Percentiles rank a stretch among this genome's conserved stretches.
Conservation (phyloP, 2,113 vertebrate genomes). For the Syrmaticus mikado region DNA sequence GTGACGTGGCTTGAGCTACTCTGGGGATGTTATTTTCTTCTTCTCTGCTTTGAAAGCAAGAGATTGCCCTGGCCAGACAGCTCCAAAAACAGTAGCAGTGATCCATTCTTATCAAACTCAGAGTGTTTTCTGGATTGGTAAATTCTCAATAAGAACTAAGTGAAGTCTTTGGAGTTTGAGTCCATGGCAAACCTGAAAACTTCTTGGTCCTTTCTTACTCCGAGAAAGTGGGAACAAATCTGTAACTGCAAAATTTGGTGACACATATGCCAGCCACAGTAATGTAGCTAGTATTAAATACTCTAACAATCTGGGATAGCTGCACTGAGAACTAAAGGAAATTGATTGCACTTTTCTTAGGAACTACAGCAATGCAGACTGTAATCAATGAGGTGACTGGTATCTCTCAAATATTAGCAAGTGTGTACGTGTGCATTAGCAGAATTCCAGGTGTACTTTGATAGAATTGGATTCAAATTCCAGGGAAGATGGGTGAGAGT, state of each 20-base stretch:
- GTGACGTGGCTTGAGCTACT: not conserved
- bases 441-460: not conserved
- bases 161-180: not conserved
- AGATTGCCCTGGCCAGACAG: conserved; percentile 37
- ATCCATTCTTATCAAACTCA: conserved; percentile 73
- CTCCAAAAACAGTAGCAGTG: conserved; percentile 71
- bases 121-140: not conserved
- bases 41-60: conserved; percentile 75
- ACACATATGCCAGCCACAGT: not conserved
- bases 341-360: not conserved
- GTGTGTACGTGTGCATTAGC: not conserved
- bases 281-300: not conserved
- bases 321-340: not conserved
- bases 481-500: not conserved
- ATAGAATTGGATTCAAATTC: not conserved
- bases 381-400: not conserved
- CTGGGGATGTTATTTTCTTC: not conserved
- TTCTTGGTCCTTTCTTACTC: not conserved
- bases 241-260: not conserved
- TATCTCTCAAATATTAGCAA: not conserved
- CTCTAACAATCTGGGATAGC: not conserved
- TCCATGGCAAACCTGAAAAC: not conserved
- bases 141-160: not conserved
- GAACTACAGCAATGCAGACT: not conserved
- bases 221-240: not conserved